A percentile compares a stretch with the other conserved stretches of the same genome.
Conservation (phyloP, 2,113 vertebrate species). For the Misgurnus anguillicaudatus region DNA sequence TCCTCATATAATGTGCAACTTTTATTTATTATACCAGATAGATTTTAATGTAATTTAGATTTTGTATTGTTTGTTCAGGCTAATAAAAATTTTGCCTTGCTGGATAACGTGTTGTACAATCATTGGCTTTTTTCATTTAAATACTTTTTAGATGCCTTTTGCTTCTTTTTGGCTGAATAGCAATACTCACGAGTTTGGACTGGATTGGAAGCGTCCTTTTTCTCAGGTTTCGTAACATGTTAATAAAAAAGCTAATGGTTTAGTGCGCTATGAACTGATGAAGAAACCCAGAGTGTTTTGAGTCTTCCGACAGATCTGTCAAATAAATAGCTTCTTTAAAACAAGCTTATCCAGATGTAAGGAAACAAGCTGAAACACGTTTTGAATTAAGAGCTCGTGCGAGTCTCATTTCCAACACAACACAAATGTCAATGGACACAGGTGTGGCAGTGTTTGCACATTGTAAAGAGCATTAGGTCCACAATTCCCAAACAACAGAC, state of each 20-base stretch:
- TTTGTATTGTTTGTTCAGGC: not conserved
- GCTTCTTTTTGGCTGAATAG: not conserved
- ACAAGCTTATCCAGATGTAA: slow-evolving; percentile 68
- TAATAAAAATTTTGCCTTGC: not conserved
- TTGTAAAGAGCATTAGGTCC: not conserved
- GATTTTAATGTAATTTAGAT: not conserved
- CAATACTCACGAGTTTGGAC: not conserved
- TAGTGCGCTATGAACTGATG: slow-evolving; percentile 26
- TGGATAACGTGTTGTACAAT: not conserved
- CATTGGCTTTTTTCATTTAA: not conserved
- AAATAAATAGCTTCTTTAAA: slow-evolving; percentile 58
- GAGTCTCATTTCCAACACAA: slow-evolving; percentile 25
- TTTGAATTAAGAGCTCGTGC: not conserved
- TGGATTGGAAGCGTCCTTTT: not conserved
- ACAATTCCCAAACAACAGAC: slow-evolving; percentile 16
- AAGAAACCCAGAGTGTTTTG: slow-evolving; percentile 52
- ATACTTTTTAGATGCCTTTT: not conserved
- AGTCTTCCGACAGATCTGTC: slow-evolving; percentile 62
- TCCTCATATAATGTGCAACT: not conserved
- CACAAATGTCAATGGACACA: slow-evolving; percentile 21
- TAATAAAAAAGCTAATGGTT: slow-evolving; percentile 10
- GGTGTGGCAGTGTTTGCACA: slow-evolving; percentile 16
- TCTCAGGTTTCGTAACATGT: not conserved
- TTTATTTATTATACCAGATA: not conserved
- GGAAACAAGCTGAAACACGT: slow-evolving; percentile 11